These are phyloP conservation scores for Halcyon chelicuti DNA, from an alignment of 2,797 vertebrate species.

Conservation along the genomic window DNA sequence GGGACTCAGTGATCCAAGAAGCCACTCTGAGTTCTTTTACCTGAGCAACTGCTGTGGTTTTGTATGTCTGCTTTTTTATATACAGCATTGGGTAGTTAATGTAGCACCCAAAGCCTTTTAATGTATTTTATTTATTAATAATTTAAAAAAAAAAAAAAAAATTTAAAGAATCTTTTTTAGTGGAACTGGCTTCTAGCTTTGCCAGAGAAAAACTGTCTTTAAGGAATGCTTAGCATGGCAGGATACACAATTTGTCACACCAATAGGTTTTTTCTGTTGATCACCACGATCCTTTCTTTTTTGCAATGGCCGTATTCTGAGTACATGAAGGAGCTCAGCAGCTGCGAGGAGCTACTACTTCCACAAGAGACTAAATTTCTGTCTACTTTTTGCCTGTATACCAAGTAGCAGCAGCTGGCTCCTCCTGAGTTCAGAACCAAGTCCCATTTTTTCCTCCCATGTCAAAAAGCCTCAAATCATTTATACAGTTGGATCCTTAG, in stretches of 20 bases:
- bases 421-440: neutral
- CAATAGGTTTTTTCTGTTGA: neutral
- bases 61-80: conserved; percentile 14
- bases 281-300: neutral
- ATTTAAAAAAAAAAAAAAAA: neutral
- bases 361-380: neutral
- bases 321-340: neutral
- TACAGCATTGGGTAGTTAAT: neutral
- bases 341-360: neutral
- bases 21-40: neutral
- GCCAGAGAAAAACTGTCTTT: neutral
- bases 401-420: neutral
- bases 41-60: neutral
- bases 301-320: neutral
- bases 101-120: neutral
- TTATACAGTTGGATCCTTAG: neutral
- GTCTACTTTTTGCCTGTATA: neutral
- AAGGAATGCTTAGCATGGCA: neutral
- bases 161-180: neutral
- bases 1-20: neutral
- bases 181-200: neutral
- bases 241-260: neutral
- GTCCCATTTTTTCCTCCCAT: neutral
- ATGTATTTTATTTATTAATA: neutral
- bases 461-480: neutral